phyloP scores from a whole-genome alignment of 1,140 invertebrate species.

The Meteorus sp. region DNA sequence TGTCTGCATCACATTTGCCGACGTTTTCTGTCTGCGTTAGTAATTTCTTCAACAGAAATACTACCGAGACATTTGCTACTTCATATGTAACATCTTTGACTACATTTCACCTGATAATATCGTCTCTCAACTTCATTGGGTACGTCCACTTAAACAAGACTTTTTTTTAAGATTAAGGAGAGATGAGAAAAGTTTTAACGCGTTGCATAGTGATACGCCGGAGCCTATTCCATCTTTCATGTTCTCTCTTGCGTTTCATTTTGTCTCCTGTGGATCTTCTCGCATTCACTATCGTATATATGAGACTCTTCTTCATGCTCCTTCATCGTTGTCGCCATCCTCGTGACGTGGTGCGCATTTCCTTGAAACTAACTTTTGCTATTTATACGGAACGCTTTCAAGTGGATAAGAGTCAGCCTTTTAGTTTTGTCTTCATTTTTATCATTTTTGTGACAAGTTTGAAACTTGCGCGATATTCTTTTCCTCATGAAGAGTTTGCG shows the following conservation, averaged over 20 bases:
- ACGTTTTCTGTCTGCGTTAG: too few relatives aligned
- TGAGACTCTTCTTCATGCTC: too few relatives aligned
- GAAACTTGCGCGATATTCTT: too few relatives aligned
- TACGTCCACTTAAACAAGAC: constrained; percentile 29
- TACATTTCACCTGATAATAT: constrained; percentile 1
- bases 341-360: not conserved
- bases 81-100: not conserved
- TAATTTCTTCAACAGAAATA: too few relatives aligned
- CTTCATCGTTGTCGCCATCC: too few relatives aligned
- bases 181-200: constrained; percentile 58
- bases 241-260: constrained; percentile 6
- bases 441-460: not conserved
- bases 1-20: too few relatives aligned
- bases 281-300: too few relatives aligned
- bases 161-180: constrained; percentile 53
- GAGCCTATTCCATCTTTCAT: not conserved
- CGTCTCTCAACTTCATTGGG: constrained; percentile 6
- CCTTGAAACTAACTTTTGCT: constrained; percentile 13
- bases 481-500: too few relatives aligned
- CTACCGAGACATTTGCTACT: too few relatives aligned
- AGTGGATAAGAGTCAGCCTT: constrained; percentile 19
- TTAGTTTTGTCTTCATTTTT: constrained; percentile 1
- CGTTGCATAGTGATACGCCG: constrained; percentile 22
- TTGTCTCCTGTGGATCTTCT: too few relatives aligned
- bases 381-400: constrained; percentile 27